These are phyloP conservation scores for Brenthis ino DNA, from an alignment of 2,888 invertebrate genomes.

Conservation along the genomic window DNA sequence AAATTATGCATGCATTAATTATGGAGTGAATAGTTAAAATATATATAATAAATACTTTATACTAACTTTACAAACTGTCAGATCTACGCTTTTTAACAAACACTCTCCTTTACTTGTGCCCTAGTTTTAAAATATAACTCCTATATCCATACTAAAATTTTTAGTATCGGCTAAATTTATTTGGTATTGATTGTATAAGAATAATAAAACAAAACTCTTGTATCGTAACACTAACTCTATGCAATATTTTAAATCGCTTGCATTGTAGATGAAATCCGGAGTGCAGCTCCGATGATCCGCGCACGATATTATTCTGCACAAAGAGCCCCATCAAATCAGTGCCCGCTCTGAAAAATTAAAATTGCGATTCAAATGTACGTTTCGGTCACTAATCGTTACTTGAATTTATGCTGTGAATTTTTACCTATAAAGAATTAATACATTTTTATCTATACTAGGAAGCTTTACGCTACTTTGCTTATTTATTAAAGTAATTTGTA, in stretches of 20 bases:
- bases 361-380: slow-evolving; percentile 46
- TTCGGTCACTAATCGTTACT: slow-evolving; percentile 36
- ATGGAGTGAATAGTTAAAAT: too few relatives aligned
- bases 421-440: background rate
- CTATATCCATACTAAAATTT: background rate
- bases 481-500: too few relatives aligned
- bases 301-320: slow-evolving; percentile 65
- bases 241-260: slow-evolving; percentile 64
- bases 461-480: too few relatives aligned
- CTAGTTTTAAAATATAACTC: background rate
- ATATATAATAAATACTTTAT: too few relatives aligned
- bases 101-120: background rate
- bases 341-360: slow-evolving; percentile 59
- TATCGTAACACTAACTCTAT: slow-evolving; percentile 46
- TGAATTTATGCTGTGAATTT: slow-evolving; percentile 10
- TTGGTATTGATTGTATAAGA: slow-evolving; percentile 25
- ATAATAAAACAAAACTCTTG: slow-evolving; percentile 39
- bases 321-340: slow-evolving; percentile 71
- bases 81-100: too few relatives aligned
- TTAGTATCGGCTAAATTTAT: slow-evolving; percentile 16
- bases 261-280: slow-evolving; percentile 69
- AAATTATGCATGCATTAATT: background rate
- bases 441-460: slow-evolving; percentile 11
- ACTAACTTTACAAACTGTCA: too few relatives aligned
- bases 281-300: slow-evolving; percentile 67